Percentiles rank a stretch among this genome's conserved stretches.
Conservation (phyloP, 2,113 vertebrate genomes). For the Crocuta crocuta region DNA sequence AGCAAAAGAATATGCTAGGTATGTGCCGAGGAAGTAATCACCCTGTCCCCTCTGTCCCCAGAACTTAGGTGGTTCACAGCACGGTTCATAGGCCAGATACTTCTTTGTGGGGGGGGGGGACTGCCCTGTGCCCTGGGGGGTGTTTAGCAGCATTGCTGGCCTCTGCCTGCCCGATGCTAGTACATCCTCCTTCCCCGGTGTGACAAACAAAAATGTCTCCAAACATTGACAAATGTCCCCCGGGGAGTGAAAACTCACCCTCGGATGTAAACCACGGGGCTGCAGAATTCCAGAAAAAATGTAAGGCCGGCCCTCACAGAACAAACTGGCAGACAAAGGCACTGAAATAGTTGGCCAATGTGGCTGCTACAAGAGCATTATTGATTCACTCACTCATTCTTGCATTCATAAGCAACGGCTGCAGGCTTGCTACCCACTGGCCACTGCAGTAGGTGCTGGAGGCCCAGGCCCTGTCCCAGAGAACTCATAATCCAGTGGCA, state of each 20-base stretch:
- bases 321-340: background rate
- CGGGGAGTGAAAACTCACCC: background rate
- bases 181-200: background rate
- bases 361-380: background rate
- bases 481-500: background rate
- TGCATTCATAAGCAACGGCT: background rate
- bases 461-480: background rate
- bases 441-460: background rate
- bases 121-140: fast-evolving
- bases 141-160: background rate
- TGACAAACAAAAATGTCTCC: background rate
- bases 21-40: background rate
- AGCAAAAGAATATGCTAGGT: background rate
- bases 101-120: too few species aligned
- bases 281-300: background rate
- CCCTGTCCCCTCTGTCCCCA: background rate
- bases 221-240: background rate
- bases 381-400: background rate
- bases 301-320: background rate
- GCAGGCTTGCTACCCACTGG: fast-evolving
- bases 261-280: background rate
- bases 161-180: background rate
- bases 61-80: background rate
- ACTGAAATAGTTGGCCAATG: fast-evolving
- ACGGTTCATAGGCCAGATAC: background rate